Percentiles rank a stretch among this genome's conserved stretches.
Evolutionary conservation across 2,113 vertebrate genomes (phyloP).

Genomic region (Ahaetulla prasina): DNA sequence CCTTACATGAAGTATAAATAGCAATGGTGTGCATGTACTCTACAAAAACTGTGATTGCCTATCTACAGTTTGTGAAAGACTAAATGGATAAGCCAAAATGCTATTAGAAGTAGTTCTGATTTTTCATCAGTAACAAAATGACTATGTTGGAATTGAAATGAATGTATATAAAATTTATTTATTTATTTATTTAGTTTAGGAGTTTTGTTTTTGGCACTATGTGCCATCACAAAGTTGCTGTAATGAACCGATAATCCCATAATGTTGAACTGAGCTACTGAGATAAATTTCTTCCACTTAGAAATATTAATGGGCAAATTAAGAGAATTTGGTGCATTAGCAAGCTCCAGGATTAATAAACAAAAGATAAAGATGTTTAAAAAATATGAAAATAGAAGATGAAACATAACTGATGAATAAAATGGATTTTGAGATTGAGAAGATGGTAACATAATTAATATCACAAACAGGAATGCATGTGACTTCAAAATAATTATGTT

Average conservation of each 20-base stretch:
- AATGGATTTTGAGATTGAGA: neutral
- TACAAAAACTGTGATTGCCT: neutral
- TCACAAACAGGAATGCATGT: neutral
- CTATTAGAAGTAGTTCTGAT: neutral
- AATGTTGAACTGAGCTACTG: neutral
- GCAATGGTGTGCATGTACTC: too few species aligned
- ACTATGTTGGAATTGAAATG: neutral
- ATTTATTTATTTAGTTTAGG: neutral
- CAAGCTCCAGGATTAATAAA: neutral
- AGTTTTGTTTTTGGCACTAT: neutral
- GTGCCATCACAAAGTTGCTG: neutral
- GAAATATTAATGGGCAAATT: neutral
- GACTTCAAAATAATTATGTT: neutral
- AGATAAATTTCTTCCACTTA: neutral
- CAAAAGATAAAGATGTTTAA: neutral
- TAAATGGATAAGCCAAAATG: neutral
- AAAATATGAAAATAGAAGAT: neutral
- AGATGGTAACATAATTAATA: neutral
- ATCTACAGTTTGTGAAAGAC: neutral
- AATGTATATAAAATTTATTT: neutral
- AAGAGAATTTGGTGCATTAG: neutral
- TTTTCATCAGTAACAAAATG: neutral
- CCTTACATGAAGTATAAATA: too few species aligned
- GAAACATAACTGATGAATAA: neutral
- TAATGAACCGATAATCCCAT: neutral